Evolutionary conservation across 1,140 invertebrate genomes (phyloP).

Genomic region (Drosophila ohnishii): DNA sequence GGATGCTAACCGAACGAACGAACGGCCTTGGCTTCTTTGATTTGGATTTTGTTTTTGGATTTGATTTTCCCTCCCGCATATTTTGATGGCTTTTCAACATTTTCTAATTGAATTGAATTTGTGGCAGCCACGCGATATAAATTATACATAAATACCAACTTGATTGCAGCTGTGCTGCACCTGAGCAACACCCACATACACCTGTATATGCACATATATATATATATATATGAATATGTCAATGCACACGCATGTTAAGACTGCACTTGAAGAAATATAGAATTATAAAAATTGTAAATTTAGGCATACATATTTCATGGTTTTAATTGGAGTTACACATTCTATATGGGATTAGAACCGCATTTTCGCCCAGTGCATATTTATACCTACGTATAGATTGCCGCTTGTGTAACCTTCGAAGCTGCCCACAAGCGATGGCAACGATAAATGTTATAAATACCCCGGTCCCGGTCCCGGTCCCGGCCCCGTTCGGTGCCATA

Average conservation of each 20-base stretch:
- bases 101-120: constrained; percentile 44
- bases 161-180: constrained; percentile 39
- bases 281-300: background rate
- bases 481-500: constrained; percentile 9
- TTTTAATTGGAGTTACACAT: no score
- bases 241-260: background rate
- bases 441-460: constrained; percentile 29
- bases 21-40: constrained; percentile 21
- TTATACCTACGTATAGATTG: constrained; percentile 2
- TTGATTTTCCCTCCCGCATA: constrained; percentile 8
- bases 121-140: constrained; percentile 39
- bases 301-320: no score
- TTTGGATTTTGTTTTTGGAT: constrained; percentile 3
- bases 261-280: constrained; percentile 8
- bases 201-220: background rate
- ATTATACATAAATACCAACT: constrained; percentile 24
- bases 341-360: no score
- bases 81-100: constrained; percentile 25
- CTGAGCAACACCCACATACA: constrained; percentile 20
- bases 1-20: constrained; percentile 8
- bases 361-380: background rate
- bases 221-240: no score
- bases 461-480: no score
- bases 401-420: constrained; percentile 13
- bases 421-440: constrained; percentile 12